Base-by-base conservation (phyloP, 2,888 invertebrate species). In the Dryocosmus kuriphilus region DNA sequence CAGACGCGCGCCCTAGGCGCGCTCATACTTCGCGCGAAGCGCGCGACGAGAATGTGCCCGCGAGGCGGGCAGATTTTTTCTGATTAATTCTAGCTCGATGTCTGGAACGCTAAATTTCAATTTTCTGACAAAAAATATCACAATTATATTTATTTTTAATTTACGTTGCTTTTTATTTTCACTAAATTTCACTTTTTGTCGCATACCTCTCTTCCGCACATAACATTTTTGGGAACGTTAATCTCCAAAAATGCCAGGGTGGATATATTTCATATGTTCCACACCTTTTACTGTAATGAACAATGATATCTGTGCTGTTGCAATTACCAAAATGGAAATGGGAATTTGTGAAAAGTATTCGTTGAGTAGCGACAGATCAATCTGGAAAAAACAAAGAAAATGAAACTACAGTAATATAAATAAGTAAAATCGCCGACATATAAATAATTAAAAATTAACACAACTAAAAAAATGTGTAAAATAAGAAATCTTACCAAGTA, bases 321-420 rank as follows among this genome's bases (percentile, higher is more conserved):
- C 71, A 0, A 81, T 57, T 5, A 84, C 86, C 27, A 89, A 61
- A n/a, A 87, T 61, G 7, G 76, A 74, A 11, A 79, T 67, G 11
- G 87, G 77, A 3, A 30, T 65, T 14, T 74, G 38, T 14, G 83
- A 82, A 46, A 88, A 80, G 0, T 76, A 35, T n/a, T 88, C 86
- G 62, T 86, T 83, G 4, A 89, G 67, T 60, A 89, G 74, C 2
- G 88, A 83, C 16, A 88, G 3, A 79, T 89, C 89, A 46, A 89
- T 85, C 89, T 89, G 65, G 2, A 80, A 80, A n/a, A n/a, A n/a
- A n/a, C n/a, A n/a, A n/a, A n/a, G n/a, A 79, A 27, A 32, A 27
- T 35, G 1, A 46, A 78, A 60, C 1, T 63, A 62, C 6, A n/a
- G 16, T 51, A n/a, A 19, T 19, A 51, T 51, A 51, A 51, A 46